Evolutionary conservation across 2,797 vertebrate genomes (phyloP), one percentile per base, ranked within the genome.

Genomic region (Xenopus petersii): DNA sequence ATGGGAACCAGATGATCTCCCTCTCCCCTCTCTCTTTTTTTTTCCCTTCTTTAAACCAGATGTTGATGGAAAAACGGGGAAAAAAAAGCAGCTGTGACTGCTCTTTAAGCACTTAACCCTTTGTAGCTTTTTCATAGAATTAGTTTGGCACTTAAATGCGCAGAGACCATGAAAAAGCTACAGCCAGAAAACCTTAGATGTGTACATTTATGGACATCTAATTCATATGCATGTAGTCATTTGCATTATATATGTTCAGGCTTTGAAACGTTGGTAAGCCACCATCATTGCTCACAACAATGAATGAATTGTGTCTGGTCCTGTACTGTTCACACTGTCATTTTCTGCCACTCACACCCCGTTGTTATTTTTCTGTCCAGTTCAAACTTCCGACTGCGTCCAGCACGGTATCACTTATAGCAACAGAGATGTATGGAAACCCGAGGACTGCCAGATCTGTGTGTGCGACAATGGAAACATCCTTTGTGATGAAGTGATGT

Each of bases 401-500:
- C 84, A 91, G 81, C 83, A 93, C 1, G 95, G 95, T 71, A 83
- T 92, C 86, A 88, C 64, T 17, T 95, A 95, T 92, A 90, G 89
- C 6, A 90, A 97, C 83, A 94, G 90, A 84, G 95, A 95, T 75
- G 94, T 98, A 77, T 99, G 96, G 96, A 98, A 98, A 91, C 94
- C 96, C 5, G 87, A 94, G 17, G 81, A 88, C 80, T 99, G 97
- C 87, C 85, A 87, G 86, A 94, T 99, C 90, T 99, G 97, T 77
- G 90, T 98, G 80, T 99, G 97, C 59, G 93, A 97, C 91, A 93
- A 86, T 0, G 96, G 97, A 81, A 88, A 70, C 51, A 71, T 94
- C 79, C 75, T 95, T 86, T 99, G 97, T 75, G 96, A 99, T 36
- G 91, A 94, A 0, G 92, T 98, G 83, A 88, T 91, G 74, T 99